Evolutionary conservation across 2,113 vertebrate species (phyloP).

Genomic region (Labrus mixtus): DNA sequence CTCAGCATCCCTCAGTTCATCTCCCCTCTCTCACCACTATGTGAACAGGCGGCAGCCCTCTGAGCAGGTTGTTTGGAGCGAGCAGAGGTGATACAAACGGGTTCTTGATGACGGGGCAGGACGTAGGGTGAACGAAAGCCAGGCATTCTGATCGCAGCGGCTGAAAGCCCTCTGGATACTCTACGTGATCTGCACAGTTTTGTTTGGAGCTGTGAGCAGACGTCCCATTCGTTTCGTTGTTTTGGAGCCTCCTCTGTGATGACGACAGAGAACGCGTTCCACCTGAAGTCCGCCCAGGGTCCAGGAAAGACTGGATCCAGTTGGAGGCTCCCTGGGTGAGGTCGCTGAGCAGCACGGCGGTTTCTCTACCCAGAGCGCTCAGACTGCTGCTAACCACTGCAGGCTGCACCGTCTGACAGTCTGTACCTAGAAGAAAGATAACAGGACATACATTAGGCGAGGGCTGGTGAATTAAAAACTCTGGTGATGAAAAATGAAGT

Average conservation of each 20-base stretch:
- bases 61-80: conserved; percentile 77
- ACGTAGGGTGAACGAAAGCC: conserved; percentile 72
- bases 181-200: neutral
- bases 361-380: conserved; percentile 84
- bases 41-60: conserved; percentile 81
- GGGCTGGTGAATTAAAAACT: neutral
- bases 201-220: neutral
- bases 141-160: conserved; percentile 83
- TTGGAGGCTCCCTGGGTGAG: conserved; percentile 86
- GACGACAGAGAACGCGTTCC: neutral
- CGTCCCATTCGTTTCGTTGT: neutral
- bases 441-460: neutral
- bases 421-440: conserved; percentile 72
- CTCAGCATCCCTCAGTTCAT: neutral
- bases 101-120: conserved; percentile 86
- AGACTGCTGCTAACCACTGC: conserved; percentile 65
- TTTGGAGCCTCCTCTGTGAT: neutral
- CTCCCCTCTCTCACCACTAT: conserved; percentile 80
- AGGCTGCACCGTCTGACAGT: conserved; percentile 62
- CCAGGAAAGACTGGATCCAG: conserved; percentile 88
- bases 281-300: conserved; percentile 46
- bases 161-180: conserved; percentile 87
- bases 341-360: conserved; percentile 83
- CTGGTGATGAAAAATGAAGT: too few species aligned
- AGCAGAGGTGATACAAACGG: conserved; percentile 87